Conservation (phyloP, 2,113 vertebrate species). For the Numida meleagris region DNA sequence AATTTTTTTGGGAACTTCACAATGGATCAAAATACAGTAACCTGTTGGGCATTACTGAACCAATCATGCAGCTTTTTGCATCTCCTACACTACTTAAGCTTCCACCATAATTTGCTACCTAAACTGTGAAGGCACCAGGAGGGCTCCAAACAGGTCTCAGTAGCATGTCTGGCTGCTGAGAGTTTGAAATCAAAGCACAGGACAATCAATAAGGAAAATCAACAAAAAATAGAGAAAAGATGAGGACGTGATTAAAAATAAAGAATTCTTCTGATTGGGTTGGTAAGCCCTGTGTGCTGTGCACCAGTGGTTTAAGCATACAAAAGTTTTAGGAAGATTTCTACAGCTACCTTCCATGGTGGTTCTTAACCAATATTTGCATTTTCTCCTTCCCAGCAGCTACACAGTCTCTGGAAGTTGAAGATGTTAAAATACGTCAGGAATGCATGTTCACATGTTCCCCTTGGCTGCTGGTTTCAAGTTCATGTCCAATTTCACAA, state of each 20-base stretch:
- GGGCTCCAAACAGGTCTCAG: not conserved
- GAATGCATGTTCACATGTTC: not conserved
- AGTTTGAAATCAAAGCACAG: not conserved
- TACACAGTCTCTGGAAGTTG: not conserved
- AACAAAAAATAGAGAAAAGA: not conserved
- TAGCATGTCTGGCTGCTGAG: accelerated
- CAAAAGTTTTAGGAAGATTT: accelerated
- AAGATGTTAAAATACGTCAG: not conserved
- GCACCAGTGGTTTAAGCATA: not conserved
- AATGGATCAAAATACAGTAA: not conserved
- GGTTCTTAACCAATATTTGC: not conserved
- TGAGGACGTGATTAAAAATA: not conserved
- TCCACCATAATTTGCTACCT: not conserved
- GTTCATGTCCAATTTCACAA: not conserved
- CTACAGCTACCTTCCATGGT: accelerated
- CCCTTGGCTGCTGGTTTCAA: not conserved
- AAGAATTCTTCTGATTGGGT: not conserved
- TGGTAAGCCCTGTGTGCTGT: not conserved
- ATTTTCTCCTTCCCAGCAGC: not conserved
- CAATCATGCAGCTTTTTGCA: not conserved
- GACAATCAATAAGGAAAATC: not conserved
- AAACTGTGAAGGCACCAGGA: accelerated
- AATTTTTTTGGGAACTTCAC: not conserved
- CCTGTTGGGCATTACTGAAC: not conserved
- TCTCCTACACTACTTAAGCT: not conserved